Conservation (phyloP, 2,113 vertebrate species). For the Gopherus flavomarginatus region DNA sequence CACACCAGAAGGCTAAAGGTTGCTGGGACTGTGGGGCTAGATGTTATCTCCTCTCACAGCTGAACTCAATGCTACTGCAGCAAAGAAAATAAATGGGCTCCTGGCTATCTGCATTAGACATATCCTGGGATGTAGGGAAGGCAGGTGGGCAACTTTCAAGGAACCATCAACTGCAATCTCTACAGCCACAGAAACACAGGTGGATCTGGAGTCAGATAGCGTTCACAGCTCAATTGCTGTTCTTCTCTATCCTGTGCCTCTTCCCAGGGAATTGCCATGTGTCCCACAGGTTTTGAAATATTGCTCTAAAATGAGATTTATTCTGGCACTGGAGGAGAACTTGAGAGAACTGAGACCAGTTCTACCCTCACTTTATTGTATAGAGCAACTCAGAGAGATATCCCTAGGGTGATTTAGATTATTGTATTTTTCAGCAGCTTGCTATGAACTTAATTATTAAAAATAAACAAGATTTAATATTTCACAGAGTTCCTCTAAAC, state of each 20-base stretch:
- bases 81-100: background rate
- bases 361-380: background rate
- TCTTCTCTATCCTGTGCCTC: background rate
- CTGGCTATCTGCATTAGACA: background rate
- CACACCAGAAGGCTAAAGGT: background rate
- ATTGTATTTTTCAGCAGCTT: background rate
- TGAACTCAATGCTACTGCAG: background rate
- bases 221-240: background rate
- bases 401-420: background rate
- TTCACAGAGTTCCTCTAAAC: conserved; percentile 20
- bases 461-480: conserved; percentile 27
- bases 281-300: background rate
- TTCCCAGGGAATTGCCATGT: background rate
- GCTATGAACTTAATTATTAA: conserved; percentile 21
- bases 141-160: background rate
- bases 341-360: background rate
- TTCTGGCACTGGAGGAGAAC: background rate
- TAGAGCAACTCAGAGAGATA: background rate
- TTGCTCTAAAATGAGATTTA: background rate
- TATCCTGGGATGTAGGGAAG: background rate
- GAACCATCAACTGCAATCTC: background rate
- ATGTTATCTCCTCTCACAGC: background rate
- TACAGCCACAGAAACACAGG: background rate
- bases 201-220: background rate
- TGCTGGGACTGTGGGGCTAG: background rate